Conservation (phyloP, 2,888 invertebrate species). For the Monochamus alternatus region DNA sequence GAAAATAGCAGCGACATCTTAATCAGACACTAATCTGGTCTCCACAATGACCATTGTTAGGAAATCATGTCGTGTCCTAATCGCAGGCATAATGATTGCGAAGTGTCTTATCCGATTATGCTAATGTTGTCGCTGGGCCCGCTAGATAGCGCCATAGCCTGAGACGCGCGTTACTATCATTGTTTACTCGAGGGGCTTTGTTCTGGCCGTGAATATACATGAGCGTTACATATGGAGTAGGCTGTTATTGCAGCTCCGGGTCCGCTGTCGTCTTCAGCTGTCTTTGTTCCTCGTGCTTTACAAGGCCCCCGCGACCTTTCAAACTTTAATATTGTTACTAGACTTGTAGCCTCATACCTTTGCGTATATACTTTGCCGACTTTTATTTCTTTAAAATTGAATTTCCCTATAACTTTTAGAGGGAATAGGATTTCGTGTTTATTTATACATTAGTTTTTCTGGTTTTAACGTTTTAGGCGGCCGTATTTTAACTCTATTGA, state of each 20-base stretch:
- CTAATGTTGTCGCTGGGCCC: slow-evolving; percentile 68
- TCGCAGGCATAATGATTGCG: slow-evolving; percentile 67
- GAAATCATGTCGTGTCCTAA: slow-evolving; percentile 63
- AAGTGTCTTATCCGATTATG: slow-evolving; percentile 69
- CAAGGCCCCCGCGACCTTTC: slow-evolving; percentile 53
- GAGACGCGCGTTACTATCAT: slow-evolving; percentile 62
- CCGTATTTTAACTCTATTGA: neutral
- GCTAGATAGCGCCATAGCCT: slow-evolving; percentile 65
- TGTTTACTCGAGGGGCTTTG: slow-evolving; percentile 70
- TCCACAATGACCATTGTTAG: slow-evolving; percentile 61
- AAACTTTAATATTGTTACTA: slow-evolving; percentile 60
- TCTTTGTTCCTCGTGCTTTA: slow-evolving; percentile 44
- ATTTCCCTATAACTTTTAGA: slow-evolving; percentile 53
- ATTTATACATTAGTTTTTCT: slow-evolving; percentile 53
- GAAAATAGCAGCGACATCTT: slow-evolving; percentile 34
- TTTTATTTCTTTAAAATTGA: slow-evolving; percentile 49
- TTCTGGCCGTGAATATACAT: slow-evolving; percentile 70
- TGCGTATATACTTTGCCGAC: slow-evolving; percentile 41
- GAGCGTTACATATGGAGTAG: slow-evolving; percentile 71
- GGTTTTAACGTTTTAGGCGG: slow-evolving; percentile 36
- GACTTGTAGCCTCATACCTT: slow-evolving; percentile 51
- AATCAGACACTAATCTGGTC: slow-evolving; percentile 35
- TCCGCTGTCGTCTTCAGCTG: slow-evolving; percentile 43
- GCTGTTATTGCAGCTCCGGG: slow-evolving; percentile 63
- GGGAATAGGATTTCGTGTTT: slow-evolving; percentile 53